Percentiles rank a stretch among this genome's conserved stretches.
phyloP scores from a whole-genome alignment of 2,797 vertebrate genomes.

The Danio albolineatus region DNA sequence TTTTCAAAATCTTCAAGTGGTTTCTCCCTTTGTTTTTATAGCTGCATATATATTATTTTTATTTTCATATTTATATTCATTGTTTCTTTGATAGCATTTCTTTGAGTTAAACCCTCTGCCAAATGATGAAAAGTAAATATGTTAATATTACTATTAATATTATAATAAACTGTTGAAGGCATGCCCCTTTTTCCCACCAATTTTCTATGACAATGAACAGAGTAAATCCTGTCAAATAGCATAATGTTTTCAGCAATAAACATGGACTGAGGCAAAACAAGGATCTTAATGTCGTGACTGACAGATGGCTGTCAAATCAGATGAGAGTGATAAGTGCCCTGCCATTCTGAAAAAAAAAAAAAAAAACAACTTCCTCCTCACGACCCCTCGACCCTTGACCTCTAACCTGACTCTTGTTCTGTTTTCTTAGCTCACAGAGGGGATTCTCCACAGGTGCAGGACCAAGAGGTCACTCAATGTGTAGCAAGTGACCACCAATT shows the following conservation, averaged over 20 bases:
- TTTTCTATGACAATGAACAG: neutral
- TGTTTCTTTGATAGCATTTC: no score
- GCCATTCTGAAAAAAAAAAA: constrained; percentile 76
- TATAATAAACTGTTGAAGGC: neutral
- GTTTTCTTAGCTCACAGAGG: constrained; percentile 82
- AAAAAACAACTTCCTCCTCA: constrained; percentile 91
- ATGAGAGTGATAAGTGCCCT: constrained; percentile 94
- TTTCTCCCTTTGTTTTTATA: no score
- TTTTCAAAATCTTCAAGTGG: no score
- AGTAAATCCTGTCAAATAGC: constrained; percentile 29
- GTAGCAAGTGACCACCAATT: constrained; percentile 75
- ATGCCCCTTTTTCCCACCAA: neutral
- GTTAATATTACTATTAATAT: neutral
- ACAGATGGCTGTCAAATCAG: constrained; percentile 93
- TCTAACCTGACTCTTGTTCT: constrained; percentile 89
- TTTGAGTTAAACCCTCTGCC: no score
- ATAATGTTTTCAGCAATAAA: constrained; percentile 42
- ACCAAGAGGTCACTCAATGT: constrained; percentile 78
- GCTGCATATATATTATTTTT: no score
- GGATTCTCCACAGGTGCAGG: constrained; percentile 87
- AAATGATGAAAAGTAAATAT: neutral
- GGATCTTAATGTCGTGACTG: constrained; percentile 80
- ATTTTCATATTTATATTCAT: no score
- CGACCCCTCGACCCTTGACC: constrained; percentile 85
- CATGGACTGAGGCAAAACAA: constrained; percentile 48